Base-by-base conservation (phyloP, 1,140 invertebrate genomes). In the Anoplolepis gracilipes region DNA sequence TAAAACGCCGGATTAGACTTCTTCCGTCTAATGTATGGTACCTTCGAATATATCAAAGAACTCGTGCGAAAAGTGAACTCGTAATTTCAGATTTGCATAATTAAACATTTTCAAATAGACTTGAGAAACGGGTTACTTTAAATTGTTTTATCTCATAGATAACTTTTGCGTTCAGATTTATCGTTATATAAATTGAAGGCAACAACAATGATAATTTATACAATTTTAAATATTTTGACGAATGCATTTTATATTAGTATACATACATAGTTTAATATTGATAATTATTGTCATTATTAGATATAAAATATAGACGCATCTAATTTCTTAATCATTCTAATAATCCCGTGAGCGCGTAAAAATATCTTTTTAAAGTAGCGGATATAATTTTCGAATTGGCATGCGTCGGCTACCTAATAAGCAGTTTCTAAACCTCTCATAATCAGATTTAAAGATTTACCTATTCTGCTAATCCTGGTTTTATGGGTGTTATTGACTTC, bases 1-100 rank as follows among this genome's bases (percentile, higher is more conserved):
- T 91, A 91, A 91, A 91, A 49, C 69, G 79, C 49, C 65, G 90
- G 90, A 91, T 91, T 91, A 90, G 85, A 84, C 85, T 55, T 82
- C 76, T 90, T 88, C 86, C 85, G 84, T 67, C 76, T 89, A 90
- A 91, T 86, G 84, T 91, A 88, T 84, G 55, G 55, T 49, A 79
- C 77, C 55, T 64, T 76, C 25, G 69, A 30, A 84, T 86, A 84
- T 86, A 86, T 78, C 49, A 86, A 65, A 88, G 70, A 76, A 33
- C 49, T 30, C 28, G 33, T 28, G 46, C 42, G 62, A 77, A 84
- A 69, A 75, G 59, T 84, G 57, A 76, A 28, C n/a, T 42, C 30
- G 57, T 49, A 57, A 77, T 13, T 36, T 77, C 19, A 42, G 33
- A 73, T 70, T 59, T 61, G 28, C 53, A 73, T 73, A 82, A 73